phyloP scores from a whole-genome alignment of 2,113 vertebrate genomes.

The Zootoca vivipara region DNA sequence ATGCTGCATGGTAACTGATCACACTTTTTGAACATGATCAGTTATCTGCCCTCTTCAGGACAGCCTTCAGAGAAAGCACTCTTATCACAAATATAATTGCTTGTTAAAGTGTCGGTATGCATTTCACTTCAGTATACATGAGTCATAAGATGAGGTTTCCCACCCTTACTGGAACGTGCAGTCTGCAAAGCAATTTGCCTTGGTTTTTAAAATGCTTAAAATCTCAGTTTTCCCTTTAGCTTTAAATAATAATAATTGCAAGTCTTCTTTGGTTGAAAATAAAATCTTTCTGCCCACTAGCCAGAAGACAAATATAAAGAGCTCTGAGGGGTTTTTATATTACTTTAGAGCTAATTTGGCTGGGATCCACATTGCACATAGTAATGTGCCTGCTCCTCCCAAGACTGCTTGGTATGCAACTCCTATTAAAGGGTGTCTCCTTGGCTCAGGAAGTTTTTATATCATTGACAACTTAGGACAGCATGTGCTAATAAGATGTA shows the following conservation, averaged over 20 bases:
- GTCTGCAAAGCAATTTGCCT: not conserved
- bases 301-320: not conserved
- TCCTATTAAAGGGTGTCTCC: not conserved
- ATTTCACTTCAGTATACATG: constrained; percentile 38
- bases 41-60: constrained; percentile 7
- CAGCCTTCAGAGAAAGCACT: constrained; percentile 26
- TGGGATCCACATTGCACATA: not conserved
- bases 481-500: not conserved
- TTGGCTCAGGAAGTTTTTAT: not conserved
- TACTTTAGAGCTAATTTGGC: not conserved
- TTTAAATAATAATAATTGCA: not conserved
- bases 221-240: not conserved
- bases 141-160: not conserved
- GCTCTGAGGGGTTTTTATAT: not conserved
- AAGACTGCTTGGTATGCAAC: not conserved
- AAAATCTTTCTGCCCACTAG: not conserved
- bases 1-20: constrained; percentile 13
- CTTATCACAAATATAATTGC: constrained; percentile 18
- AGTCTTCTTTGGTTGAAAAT: not conserved
- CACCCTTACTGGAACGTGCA: not conserved
- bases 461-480: not conserved
- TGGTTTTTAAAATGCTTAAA: not conserved
- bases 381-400: not conserved
- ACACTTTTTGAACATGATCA: constrained; percentile 15
- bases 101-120: constrained; percentile 18